phyloP scores from a whole-genome alignment of 1,140 invertebrate species.

The Calephelis virginiensis region DNA sequence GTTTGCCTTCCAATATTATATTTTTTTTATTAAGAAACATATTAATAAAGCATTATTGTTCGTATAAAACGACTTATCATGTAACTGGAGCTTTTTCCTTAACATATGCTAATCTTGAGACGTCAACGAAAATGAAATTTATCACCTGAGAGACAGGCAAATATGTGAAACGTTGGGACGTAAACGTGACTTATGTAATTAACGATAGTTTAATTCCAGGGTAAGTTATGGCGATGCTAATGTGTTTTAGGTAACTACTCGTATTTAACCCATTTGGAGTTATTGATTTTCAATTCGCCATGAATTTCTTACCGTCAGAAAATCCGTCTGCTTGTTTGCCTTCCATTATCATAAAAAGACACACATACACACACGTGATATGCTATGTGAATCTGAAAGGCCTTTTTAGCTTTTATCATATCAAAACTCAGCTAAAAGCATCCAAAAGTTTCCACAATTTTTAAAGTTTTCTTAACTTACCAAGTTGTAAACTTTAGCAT shows the following conservation, averaged over 20 bases:
- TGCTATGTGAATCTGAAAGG: neutral
- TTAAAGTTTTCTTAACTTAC: constrained; percentile 5
- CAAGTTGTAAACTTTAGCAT: constrained; percentile 4
- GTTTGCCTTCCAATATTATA: no score
- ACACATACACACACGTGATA: neutral
- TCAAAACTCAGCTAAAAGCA: constrained; percentile 9
- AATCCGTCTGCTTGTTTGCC: no score
- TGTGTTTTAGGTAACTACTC: neutral
- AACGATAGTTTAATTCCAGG: constrained; percentile 20
- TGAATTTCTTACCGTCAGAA: no score
- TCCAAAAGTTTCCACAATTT: constrained; percentile 2
- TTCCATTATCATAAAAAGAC: no score
- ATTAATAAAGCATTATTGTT: no score
- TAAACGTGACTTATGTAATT: constrained; percentile 19
- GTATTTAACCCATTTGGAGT: neutral
- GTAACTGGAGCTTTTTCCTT: neutral
- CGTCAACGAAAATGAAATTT: constrained; percentile 11
- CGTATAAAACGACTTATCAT: no score
- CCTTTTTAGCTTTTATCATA: constrained; percentile 2
- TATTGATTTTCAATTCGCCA: constrained; percentile 5
- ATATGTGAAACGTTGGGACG: neutral
- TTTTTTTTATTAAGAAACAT: no score
- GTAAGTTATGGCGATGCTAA: neutral
- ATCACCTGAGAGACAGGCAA: constrained; percentile 10
- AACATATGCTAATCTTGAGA: constrained; percentile 6